These are phyloP conservation scores for Pediacus dermestoides DNA, from an alignment of 2,888 invertebrate species.

Conservation along the genomic window DNA sequence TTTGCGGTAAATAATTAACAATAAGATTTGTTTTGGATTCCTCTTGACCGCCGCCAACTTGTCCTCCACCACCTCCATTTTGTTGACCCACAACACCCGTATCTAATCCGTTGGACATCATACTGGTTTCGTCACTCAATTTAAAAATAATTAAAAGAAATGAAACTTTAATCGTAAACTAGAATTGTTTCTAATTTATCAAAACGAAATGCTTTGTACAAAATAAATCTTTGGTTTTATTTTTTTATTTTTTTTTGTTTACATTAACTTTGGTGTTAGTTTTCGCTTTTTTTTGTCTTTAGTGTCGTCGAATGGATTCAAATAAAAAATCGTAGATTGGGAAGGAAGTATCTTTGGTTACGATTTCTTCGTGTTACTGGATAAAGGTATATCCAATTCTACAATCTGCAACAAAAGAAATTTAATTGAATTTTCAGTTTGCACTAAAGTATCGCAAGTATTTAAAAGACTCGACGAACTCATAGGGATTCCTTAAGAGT, in stretches of 20 bases:
- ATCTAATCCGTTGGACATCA: constrained; percentile 84
- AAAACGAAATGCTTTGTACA: constrained; percentile 1
- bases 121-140: constrained; percentile 44
- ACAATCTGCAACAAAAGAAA: constrained; percentile 36
- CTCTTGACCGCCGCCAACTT: constrained; percentile 64
- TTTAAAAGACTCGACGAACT: constrained; percentile 13
- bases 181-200: no score
- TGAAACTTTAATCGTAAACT: constrained; percentile 11
- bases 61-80: constrained; percentile 67
- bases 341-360: constrained; percentile 1
- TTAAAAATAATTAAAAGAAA: constrained; percentile 27
- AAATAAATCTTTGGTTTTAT: constrained; percentile 2
- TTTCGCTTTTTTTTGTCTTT: constrained; percentile 19
- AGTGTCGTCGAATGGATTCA: no score
- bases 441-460: constrained; percentile 15
- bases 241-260: constrained; percentile 11
- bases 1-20: constrained; percentile 99
- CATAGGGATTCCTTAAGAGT: no score
- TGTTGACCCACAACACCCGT: constrained; percentile 76
- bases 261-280: constrained; percentile 25
- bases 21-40: constrained; percentile 98
- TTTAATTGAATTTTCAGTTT: constrained; percentile 2
- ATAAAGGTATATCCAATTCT: no score
- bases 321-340: not conserved
- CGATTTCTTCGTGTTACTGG: constrained; percentile 3